Evolutionary conservation across 2,888 invertebrate genomes (phyloP).

Genomic region (Leucoptera coffeella): DNA sequence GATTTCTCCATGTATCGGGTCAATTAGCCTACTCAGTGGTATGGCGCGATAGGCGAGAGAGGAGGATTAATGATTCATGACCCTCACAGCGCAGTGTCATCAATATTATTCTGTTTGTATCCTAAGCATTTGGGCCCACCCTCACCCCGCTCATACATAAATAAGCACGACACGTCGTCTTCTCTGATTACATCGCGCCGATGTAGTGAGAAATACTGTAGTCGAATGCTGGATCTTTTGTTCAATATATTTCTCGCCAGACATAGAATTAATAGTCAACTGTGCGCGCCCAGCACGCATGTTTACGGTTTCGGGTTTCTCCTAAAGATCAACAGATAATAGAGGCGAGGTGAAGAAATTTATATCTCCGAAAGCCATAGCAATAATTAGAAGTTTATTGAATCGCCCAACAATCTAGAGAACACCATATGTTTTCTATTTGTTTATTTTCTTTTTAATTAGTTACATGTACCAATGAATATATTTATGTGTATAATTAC

Average conservation of each 20-base stretch:
- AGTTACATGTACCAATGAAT: no score
- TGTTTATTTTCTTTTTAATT: no score
- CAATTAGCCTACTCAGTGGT: constrained; percentile 25
- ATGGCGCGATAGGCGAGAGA: constrained; percentile 49
- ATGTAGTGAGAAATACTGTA: constrained; percentile 53
- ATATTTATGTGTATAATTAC: no score
- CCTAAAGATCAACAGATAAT: constrained; percentile 44
- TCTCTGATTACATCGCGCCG: constrained; percentile 54
- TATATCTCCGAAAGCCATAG: constrained; percentile 11
- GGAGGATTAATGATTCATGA: constrained; percentile 54
- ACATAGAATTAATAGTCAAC: constrained; percentile 46
- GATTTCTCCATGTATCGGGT: not conserved
- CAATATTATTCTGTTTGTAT: constrained; percentile 55
- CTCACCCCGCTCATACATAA: constrained; percentile 51
- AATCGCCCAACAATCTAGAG: no score
- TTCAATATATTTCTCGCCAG: constrained; percentile 41
- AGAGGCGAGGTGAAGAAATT: constrained; percentile 21
- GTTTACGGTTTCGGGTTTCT: constrained; percentile 51
- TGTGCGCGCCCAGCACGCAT: constrained; percentile 36
- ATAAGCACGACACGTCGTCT: constrained; percentile 53
- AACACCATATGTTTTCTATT: no score
- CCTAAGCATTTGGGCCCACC: constrained; percentile 42
- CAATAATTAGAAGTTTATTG: no score
- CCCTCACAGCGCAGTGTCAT: constrained; percentile 51
- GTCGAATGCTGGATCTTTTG: constrained; percentile 48